phyloP scores from a whole-genome alignment of 2,888 invertebrate genomes.

The Orthonevra nobilis region DNA sequence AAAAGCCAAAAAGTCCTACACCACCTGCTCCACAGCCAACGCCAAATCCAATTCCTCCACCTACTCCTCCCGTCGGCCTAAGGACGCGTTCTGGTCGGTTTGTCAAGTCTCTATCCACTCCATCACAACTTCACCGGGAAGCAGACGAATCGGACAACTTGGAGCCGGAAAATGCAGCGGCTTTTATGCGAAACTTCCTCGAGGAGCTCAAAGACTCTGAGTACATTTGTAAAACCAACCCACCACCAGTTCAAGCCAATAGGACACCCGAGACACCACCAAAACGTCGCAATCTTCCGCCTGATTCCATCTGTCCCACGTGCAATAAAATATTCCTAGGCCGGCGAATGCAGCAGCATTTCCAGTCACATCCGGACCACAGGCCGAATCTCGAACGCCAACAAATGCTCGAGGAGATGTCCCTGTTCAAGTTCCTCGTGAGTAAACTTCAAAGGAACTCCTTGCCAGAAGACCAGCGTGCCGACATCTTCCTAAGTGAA shows the following conservation, averaged over 20 bases:
- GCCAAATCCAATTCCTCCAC: neutral
- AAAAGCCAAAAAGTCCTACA: constrained; percentile 8
- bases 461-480: constrained; percentile 77
- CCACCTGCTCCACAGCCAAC: neutral
- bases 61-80: constrained; percentile 25
- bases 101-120: constrained; percentile 62
- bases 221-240: constrained; percentile 50
- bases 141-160: constrained; percentile 33
- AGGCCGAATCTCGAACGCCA: constrained; percentile 40
- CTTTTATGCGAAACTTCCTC: constrained; percentile 72
- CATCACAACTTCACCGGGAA: constrained; percentile 12
- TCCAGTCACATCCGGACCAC: constrained; percentile 77
- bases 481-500: constrained; percentile 77
- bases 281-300: constrained; percentile 74
- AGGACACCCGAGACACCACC: constrained; percentile 2
- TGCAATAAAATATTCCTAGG: constrained; percentile 79
- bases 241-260: neutral
- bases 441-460: constrained; percentile 76
- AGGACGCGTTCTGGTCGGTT: constrained; percentile 76
- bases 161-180: constrained; percentile 64
- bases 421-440: constrained; percentile 76
- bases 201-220: constrained; percentile 73
- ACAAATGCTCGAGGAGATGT: constrained; percentile 71
- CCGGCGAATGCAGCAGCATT: constrained; percentile 76
- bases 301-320: constrained; percentile 76